phyloP scores from a whole-genome alignment of 2,797 vertebrate genomes.

The Sebastes umbrosus region DNA sequence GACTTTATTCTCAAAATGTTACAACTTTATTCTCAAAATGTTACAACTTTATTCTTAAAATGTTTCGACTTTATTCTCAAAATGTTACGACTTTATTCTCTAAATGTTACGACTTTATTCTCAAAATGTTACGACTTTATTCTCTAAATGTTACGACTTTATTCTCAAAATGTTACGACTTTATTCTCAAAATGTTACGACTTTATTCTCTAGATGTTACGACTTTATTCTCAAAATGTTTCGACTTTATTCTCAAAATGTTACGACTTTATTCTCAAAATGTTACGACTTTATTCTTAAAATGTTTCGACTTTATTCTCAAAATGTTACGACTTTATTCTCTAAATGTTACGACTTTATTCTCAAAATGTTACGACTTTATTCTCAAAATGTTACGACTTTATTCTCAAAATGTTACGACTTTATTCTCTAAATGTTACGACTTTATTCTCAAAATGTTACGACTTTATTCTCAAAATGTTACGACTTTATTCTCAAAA shows the following conservation, averaged over 20 bases:
- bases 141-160: too few species aligned
- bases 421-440: too few species aligned
- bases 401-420: too few species aligned
- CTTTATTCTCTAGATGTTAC: too few species aligned
- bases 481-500: not conserved
- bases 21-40: too few species aligned
- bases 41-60: rapidly evolving
- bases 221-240: too few species aligned
- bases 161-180: not conserved
- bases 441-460: too few species aligned
- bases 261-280: not conserved
- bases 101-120: not conserved
- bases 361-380: not conserved
- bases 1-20: not conserved
- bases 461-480: not conserved
- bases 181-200: not conserved
- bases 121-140: not conserved
- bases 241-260: not conserved
- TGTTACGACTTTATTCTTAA: not conserved
- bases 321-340: not conserved
- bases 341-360: not conserved
- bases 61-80: too few species aligned
- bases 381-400: not conserved
- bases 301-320: not conserved
- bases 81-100: too few species aligned